Evolutionary conservation across 1,140 invertebrate genomes (phyloP), one percentile per base, ranked within the genome.

Genomic region (Bombus ignitus): DNA sequence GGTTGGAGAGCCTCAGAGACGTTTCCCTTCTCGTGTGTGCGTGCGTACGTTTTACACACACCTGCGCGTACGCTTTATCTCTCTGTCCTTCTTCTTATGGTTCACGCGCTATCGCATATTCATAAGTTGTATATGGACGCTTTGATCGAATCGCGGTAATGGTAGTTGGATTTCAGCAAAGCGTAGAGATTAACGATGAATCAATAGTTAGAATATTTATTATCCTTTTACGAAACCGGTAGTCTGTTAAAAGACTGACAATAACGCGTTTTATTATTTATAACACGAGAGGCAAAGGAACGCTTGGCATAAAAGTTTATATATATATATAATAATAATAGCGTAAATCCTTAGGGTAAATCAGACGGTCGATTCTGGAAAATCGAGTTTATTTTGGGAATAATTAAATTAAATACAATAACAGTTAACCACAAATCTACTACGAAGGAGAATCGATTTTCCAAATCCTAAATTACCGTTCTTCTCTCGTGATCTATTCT

Each of bases 31-130:
- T 32, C 44, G 83, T 28, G 73, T 81, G 70, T 81, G 81, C 35
- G 62, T 85, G 80, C 39, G 81, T 75, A 77, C 73, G 65, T 74
- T 86, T 22, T 37, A 42, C 37, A 78, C 42, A 74, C 77, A 73
- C 84, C 74, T 75, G 59, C 78, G 75, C 65, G 32, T 65, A 28
- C 57, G 57, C 59, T 25, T 73, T 73, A 32, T 74, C 77, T 75
- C 71, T 59, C 71, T 39, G 12, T 87, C 28, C 68, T 59, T 74
- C 37, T n/a, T 44, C 15, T 15, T 37, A n/a, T 22, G 22, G 59
- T 62, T n/a, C 59, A n/a, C 5, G 22, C 59, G 59, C 59, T 62
- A 13, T n/a, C 47, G 47, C 47, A 22, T 62, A n/a, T 62, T n/a
- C 59, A n/a, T 62, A 62, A 62, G 59, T 53, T 8, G 47, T 62